phyloP scores from a whole-genome alignment of 2,888 invertebrate species.

The Eutolmus rufibarbis region DNA sequence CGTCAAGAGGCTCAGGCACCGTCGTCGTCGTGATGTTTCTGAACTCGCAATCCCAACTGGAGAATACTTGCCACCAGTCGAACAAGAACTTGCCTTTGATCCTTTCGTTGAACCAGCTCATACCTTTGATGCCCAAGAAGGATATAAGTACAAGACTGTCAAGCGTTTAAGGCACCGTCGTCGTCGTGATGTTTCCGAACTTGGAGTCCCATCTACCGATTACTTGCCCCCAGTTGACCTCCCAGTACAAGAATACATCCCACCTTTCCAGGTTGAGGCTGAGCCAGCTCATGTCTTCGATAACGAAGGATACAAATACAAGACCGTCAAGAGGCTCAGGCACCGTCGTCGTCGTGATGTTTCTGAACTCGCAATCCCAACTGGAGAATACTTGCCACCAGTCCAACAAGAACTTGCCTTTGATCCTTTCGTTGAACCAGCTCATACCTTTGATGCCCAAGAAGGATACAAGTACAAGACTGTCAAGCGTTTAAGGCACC shows the following conservation, averaged over 20 bases:
- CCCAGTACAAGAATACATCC: background rate
- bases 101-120: background rate
- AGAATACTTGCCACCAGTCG: slow-evolving; percentile 28
- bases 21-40: slow-evolving; percentile 26
- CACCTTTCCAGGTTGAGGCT: background rate
- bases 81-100: background rate
- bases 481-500: background rate
- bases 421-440: background rate
- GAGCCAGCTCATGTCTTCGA: background rate
- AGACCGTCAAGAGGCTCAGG: background rate
- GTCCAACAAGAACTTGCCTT: background rate
- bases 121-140: background rate
- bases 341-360: slow-evolving; percentile 12
- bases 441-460: background rate
- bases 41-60: background rate
- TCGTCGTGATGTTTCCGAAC: slow-evolving; percentile 5
- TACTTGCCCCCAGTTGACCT: slow-evolving; percentile 3
- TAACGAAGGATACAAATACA: slow-evolving; percentile 15
- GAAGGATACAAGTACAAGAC: slow-evolving; percentile 28
- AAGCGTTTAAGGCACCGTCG: slow-evolving; percentile 7
- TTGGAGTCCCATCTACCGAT: background rate
- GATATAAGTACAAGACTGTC: slow-evolving; percentile 5
- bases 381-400: slow-evolving; percentile 25
- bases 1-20: background rate
- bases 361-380: background rate